These are phyloP conservation scores for Diachasmimorpha longicaudata DNA, from an alignment of 1,140 invertebrate species.

Conservation along the genomic window DNA sequence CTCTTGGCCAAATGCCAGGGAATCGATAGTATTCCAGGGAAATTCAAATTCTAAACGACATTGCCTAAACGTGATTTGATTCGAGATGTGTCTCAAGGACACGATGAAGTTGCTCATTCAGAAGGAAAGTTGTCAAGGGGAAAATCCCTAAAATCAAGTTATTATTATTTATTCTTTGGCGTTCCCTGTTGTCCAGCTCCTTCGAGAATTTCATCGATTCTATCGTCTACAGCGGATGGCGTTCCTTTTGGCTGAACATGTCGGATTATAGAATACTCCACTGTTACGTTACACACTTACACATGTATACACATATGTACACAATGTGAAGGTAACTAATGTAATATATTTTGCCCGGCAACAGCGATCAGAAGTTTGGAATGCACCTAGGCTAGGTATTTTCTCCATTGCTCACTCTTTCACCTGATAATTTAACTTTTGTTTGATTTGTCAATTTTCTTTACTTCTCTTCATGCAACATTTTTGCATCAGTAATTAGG, in stretches of 20 bases:
- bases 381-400: neutral
- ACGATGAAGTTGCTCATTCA: too few relatives aligned
- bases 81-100: too few relatives aligned
- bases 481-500: conserved; percentile 5
- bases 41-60: too few relatives aligned
- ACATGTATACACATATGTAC: neutral
- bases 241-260: conserved; percentile 12
- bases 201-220: neutral
- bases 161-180: neutral
- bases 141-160: too few relatives aligned
- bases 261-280: neutral
- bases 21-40: too few relatives aligned
- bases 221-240: neutral
- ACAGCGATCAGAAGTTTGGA: neutral
- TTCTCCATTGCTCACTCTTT: neutral
- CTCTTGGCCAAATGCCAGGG: too few relatives aligned
- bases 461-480: neutral
- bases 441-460: neutral
- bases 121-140: too few relatives aligned
- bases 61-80: too few relatives aligned
- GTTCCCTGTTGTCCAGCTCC: neutral
- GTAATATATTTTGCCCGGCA: neutral
- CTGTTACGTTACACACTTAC: neutral
- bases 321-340: too few relatives aligned
- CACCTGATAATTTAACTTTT: neutral